phyloP scores from a whole-genome alignment of 2,888 invertebrate genomes.

The Ennomos quercinarius region DNA sequence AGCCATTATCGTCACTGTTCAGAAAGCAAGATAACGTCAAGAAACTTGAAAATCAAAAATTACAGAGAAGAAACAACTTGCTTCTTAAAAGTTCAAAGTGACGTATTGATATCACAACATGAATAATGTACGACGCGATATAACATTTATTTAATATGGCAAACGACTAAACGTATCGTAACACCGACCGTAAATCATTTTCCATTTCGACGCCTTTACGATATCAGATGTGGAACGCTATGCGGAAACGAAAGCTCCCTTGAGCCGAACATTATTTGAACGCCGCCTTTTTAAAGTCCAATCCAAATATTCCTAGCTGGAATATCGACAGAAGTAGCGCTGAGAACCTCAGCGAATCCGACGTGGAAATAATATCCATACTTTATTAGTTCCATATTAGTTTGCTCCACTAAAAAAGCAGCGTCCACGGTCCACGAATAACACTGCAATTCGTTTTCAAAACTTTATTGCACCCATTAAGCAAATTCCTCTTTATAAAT shows the following conservation, averaged over 20 bases:
- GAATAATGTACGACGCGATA: constrained; percentile 29
- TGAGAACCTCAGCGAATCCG: constrained; percentile 57
- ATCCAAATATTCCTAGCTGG: constrained; percentile 64
- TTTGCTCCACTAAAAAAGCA: constrained; percentile 47
- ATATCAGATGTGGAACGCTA: constrained; percentile 48
- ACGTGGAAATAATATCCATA: constrained; percentile 61
- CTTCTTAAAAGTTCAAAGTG: constrained; percentile 24
- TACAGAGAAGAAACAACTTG: constrained; percentile 11
- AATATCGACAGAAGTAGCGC: constrained; percentile 54
- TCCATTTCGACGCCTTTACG: constrained; percentile 47
- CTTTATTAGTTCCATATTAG: constrained; percentile 63
- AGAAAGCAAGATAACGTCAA: constrained; percentile 11
- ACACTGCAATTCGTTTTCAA: constrained; percentile 20
- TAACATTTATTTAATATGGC: constrained; percentile 41
- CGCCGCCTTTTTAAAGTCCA: constrained; percentile 57
- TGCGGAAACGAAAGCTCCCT: constrained; percentile 60
- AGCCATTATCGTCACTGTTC: constrained; percentile 17
- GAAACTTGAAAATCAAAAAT: constrained; percentile 12
- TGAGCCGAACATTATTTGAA: constrained; percentile 49
- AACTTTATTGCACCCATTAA: constrained; percentile 13
- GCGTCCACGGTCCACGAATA: constrained; percentile 13
- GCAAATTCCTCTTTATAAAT: constrained; percentile 20
- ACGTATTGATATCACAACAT: constrained; percentile 23
- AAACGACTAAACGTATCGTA: constrained; percentile 48
- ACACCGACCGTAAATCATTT: constrained; percentile 56